Base-by-base conservation (phyloP, 1,140 invertebrate species). In the Rhyacophila brunnea region DNA sequence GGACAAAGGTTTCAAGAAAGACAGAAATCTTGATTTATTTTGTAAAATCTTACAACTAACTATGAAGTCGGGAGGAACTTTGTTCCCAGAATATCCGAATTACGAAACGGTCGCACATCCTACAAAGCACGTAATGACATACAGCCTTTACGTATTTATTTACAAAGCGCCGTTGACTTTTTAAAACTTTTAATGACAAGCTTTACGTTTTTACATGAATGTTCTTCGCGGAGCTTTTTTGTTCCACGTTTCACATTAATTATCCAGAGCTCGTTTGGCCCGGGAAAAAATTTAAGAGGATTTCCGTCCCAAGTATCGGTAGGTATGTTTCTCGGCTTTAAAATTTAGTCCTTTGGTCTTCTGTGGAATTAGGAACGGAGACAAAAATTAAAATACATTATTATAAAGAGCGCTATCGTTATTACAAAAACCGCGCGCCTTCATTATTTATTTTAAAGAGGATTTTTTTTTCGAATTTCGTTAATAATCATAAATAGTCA, bases 121-220 rank as follows among this genome's bases (percentile, higher is more conserved):
- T 43, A 53, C 49, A 53, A 60, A 60, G 58, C 50, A 35, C 45
- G 35, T 54, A 45, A 47, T 53, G 43, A 60, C 47, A 36, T 43
- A 54, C 38, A 52, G 49, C 58, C 40, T 53, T 54, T 60, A 38
- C 43, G 44, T 54, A 49, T 60, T 53, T 60, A 60, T 60, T 60
- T 60, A 54, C 58, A 60, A 60, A 60, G 50, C 49, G 51, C 17
- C 49, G 58, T 49, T 49, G 55, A 57, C 46, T 57, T 57, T 43
- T 43, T 17, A 49, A 57, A 57, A 57, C 55, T 57, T 57, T 57
- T 57, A 57, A 57, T 57, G 55, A 57, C 55, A 57, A 49, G 46
- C 55, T 57, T 57, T 57, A 57, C 35, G 42, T 57, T 57, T 57
- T 49, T 57, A 57, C 46, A 49, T 57, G 55, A 57, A 57, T 49